Conservation (phyloP, 2,888 invertebrate genomes). For the Dermolepida albohirtum region DNA sequence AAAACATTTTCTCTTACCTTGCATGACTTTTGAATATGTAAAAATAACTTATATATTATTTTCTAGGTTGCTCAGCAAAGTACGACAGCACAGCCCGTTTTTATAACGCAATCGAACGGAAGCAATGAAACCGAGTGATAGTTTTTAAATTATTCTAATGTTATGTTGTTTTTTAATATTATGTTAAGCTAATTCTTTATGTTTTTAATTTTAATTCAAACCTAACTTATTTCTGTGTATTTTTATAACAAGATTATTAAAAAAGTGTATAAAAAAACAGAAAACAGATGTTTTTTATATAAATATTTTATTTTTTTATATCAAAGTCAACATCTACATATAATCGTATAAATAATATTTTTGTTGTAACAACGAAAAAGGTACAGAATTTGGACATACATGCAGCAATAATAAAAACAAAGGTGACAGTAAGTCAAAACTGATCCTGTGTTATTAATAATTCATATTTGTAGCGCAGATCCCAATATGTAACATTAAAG, state of each 20-base stretch:
- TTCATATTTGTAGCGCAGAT: too few species aligned
- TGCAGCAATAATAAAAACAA: constrained; percentile 49
- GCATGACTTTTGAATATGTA: too few species aligned
- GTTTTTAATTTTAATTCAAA: constrained; percentile 22
- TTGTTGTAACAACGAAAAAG: constrained; percentile 40
- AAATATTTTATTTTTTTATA: constrained; percentile 42
- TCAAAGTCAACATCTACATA: constrained; percentile 53
- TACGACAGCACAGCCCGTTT: constrained; percentile 60
- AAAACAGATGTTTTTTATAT: constrained; percentile 22
- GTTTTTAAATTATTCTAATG: constrained; percentile 5
- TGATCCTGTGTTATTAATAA: too few species aligned
- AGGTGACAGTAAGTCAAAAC: too few species aligned
- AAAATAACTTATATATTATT: background rate
- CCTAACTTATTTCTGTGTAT: constrained; percentile 37
- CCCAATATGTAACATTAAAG: too few species aligned
- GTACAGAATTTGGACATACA: constrained; percentile 52
- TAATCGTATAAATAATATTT: constrained; percentile 43
- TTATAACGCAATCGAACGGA: constrained; percentile 60
- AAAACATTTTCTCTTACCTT: too few species aligned
- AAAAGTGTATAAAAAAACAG: constrained; percentile 19
- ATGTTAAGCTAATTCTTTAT: constrained; percentile 24
- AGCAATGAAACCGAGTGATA: constrained; percentile 59
- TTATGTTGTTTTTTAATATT: constrained; percentile 16
- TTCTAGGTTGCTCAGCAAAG: constrained; percentile 60
- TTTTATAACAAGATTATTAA: constrained; percentile 20